Base-by-base conservation (phyloP, 2,797 vertebrate genomes). In the Anas acuta region DNA sequence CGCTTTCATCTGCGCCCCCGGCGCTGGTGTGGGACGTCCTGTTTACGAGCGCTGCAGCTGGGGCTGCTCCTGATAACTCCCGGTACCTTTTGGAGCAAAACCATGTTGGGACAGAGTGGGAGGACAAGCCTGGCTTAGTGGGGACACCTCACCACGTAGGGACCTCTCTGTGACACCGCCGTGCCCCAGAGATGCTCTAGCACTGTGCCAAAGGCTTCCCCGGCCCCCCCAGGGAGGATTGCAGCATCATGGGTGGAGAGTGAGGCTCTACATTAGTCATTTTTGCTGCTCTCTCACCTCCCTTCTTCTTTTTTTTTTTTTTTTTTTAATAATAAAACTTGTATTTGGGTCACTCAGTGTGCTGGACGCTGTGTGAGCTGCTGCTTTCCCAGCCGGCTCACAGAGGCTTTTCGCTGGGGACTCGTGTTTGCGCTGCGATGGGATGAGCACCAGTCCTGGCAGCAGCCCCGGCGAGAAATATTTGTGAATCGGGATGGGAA, bases 1-100 rank as follows among this genome's bases (percentile, higher is more conserved):
- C 33, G 92, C 93, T 95, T 96, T 96, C 95, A 95, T 96, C 94
- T 74, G 92, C 49, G 3, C 88, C 79, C 84, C 84, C 11, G 2
- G 57, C 15, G 4, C 94, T 89, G 61, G 5, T 61, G 84, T 58
- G 87, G 89, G 84, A 89, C 0, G 82, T 92, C 95, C 95, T 96
- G 95, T 97, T 97, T 94, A 72, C 61, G 54, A 80, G 76, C 17
- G 4, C 58, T 53, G 51, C 51, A 53, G 51, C 51, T 53, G 51
- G 51, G 51, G 51, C 51, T 35, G 58, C 13, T 41, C 28, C 62
- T 32, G 76, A 93, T 91, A 80, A 92, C 66, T 76, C 28, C 51
- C 35, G 58, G 91, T 5, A 85, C 91, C 87, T 96, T 94, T 84
- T 69, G 82, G 75, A 71, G 57, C 4, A 23, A 10, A 25, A 67